These are phyloP conservation scores for Phoxinus dragarum DNA, from an alignment of 2,797 vertebrate genomes.

Conservation along the genomic window DNA sequence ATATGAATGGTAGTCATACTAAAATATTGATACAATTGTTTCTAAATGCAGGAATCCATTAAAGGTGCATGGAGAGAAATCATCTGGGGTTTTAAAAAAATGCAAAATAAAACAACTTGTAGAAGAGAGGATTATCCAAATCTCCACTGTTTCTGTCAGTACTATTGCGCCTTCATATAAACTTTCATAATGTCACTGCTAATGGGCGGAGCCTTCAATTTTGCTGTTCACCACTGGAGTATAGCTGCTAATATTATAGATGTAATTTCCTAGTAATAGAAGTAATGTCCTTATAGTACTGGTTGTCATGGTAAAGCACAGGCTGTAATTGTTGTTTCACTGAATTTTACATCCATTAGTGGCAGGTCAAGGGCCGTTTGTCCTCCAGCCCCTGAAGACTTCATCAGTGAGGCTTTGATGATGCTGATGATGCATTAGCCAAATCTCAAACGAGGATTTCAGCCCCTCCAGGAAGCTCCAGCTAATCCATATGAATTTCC, in stretches of 20 bases:
- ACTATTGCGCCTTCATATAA: not conserved
- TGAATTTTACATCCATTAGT: slow-evolving; percentile 17
- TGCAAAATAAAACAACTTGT: not conserved
- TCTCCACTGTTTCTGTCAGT: not conserved
- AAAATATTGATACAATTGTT: not conserved
- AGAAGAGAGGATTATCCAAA: not conserved
- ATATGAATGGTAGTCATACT: not conserved
- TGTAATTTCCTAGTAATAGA: not conserved
- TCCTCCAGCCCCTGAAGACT: slow-evolving; percentile 30
- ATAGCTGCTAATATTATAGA: too few species aligned
- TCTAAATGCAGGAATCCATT: too few species aligned
- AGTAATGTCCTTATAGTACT: not conserved
- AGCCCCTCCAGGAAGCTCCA: slow-evolving; percentile 8
- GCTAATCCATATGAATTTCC: slow-evolving; percentile 38
- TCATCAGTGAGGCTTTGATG: slow-evolving; percentile 25
- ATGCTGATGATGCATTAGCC: slow-evolving; percentile 35
- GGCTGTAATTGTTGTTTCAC: slow-evolving; percentile 27
- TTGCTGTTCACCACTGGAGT: not conserved
- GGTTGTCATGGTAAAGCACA: slow-evolving; percentile 7
- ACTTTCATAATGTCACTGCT: not conserved
- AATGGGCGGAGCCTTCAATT: not conserved
- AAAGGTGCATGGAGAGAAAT: not conserved
- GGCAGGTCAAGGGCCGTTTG: slow-evolving; percentile 37
- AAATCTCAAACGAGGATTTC: slow-evolving; percentile 26
- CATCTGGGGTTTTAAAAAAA: not conserved